Base-by-base conservation (phyloP, 1,140 invertebrate species). In the Nasonia vitripennis region DNA sequence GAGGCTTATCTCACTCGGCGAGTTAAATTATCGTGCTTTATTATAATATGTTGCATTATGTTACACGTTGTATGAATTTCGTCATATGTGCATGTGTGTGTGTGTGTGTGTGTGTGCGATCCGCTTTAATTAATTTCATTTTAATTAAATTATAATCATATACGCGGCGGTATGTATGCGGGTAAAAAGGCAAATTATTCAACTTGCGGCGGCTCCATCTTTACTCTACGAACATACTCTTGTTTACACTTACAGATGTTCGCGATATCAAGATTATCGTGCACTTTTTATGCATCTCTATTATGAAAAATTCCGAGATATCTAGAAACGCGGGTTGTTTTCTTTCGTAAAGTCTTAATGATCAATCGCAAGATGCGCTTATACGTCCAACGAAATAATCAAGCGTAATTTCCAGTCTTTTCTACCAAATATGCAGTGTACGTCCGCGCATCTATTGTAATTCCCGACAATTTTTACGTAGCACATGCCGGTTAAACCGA, bases 101-200 rank as follows among this genome's bases (percentile, higher is more conserved):
- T 6, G 27, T 27, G 27, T 27, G 27, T 27, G 41, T 45, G 45
- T 11, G 14, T 48, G 27, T 2, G 68, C 55, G 55, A 17, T 17
- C 55, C 17, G 55, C n/a, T 84, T 37, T 78, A 84, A 74, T 81
- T 85, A 80, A 81, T 80, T 80, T 55, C 7, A 31, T 73, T 79
- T 84, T 84, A 84, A 79, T 84, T 84, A 55, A 84, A 84, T 71
- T 78, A 31, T 45, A 23, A 83, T 68, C 55, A 27, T 27, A 27
- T 17, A 5, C 51, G 10, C 14, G 27, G 1, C 27, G 27, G 14
- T 51, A 10, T 51, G 48, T 51, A 51, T 51, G 48, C 14, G 11
- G 5, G 41, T 6, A 45, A 27, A 45, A 45, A 45, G 5, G 41
- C 41, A 45, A 82, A 75, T 75, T 37, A 82, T 75, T 81, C 1